Percentiles rank a stretch among this genome's conserved stretches.
These are phyloP conservation scores for Callionymus lyra DNA, from an alignment of 2,113 vertebrate species.

Conservation along the genomic window DNA sequence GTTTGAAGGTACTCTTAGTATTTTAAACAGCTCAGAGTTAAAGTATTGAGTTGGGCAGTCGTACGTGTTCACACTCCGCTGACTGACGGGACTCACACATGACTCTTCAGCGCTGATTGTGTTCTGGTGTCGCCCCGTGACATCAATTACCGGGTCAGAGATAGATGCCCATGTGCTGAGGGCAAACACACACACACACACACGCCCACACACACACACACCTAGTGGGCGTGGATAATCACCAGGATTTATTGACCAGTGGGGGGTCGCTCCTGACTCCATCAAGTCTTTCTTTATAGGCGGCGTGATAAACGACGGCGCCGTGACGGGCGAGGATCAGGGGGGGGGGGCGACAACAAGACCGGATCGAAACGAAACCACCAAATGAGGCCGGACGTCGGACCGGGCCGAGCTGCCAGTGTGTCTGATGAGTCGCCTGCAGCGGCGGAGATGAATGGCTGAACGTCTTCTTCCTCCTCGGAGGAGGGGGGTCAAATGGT, in stretches of 20 bases:
- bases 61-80: background rate
- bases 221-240: slow-evolving; percentile 60
- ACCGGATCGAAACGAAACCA: slow-evolving; percentile 40
- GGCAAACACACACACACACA: slow-evolving; percentile 17
- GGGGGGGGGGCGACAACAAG: slow-evolving; percentile 16
- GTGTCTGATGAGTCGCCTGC: slow-evolving; percentile 46
- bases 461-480: slow-evolving; percentile 13
- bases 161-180: slow-evolving; percentile 34
- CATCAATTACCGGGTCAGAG: slow-evolving; percentile 45
- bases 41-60: no score
- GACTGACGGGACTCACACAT: slow-evolving; percentile 28
- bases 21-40: no score
- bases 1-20: no score
- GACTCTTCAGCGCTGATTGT: background rate
- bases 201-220: slow-evolving; percentile 11
- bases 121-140: slow-evolving; percentile 21
- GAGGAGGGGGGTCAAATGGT: no score
- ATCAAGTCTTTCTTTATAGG: slow-evolving; percentile 61
- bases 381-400: slow-evolving; percentile 27
- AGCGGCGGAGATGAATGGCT: slow-evolving; percentile 45
- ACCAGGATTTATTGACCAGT: slow-evolving; percentile 66
- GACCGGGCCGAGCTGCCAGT: slow-evolving; percentile 32
- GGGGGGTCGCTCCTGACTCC: slow-evolving; percentile 55
- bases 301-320: slow-evolving; percentile 51
- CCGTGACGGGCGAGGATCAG: slow-evolving; percentile 36